Conservation (phyloP, 2,888 invertebrate genomes). For the Sarcophaga rosellei region DNA sequence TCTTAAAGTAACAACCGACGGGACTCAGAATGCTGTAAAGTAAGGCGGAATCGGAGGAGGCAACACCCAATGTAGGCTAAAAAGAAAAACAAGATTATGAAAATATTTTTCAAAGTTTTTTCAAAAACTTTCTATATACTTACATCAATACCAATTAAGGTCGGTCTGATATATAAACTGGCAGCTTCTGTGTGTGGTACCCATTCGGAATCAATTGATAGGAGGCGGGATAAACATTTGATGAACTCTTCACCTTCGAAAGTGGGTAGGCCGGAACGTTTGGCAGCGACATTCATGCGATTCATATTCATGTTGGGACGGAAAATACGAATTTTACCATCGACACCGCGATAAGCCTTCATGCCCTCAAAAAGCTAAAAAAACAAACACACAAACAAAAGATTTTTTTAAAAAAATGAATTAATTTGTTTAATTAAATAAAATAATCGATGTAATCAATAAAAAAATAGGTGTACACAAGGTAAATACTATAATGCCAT, state of each 20-base stretch:
- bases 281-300: slow-evolving; percentile 93
- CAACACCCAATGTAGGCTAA: slow-evolving; percentile 96
- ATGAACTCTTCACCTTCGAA: slow-evolving; percentile 94
- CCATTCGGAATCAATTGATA: slow-evolving; percentile 98
- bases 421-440: slow-evolving; percentile 33
- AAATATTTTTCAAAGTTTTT: background rate
- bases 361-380: slow-evolving; percentile 97
- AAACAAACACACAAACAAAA: slow-evolving; percentile 29
- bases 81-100: slow-evolving; percentile 68
- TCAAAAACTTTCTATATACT: slow-evolving; percentile 79
- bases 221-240: slow-evolving; percentile 90
- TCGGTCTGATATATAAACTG: slow-evolving; percentile 97
- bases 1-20: slow-evolving; percentile 95
- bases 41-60: slow-evolving; percentile 92
- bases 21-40: slow-evolving; percentile 96
- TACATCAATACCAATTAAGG: slow-evolving; percentile 98
- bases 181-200: slow-evolving; percentile 95
- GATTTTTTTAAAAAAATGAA: slow-evolving; percentile 26
- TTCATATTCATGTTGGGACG: slow-evolving; percentile 97
- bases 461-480: slow-evolving; percentile 34
- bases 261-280: slow-evolving; percentile 91
- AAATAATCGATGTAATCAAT: slow-evolving; percentile 4
- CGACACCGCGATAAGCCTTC: slow-evolving; percentile 97
- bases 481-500: background rate
- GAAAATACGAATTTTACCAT: slow-evolving; percentile 95